Conservation (phyloP, 2,113 vertebrate genomes). For the Menidia beryllina region DNA sequence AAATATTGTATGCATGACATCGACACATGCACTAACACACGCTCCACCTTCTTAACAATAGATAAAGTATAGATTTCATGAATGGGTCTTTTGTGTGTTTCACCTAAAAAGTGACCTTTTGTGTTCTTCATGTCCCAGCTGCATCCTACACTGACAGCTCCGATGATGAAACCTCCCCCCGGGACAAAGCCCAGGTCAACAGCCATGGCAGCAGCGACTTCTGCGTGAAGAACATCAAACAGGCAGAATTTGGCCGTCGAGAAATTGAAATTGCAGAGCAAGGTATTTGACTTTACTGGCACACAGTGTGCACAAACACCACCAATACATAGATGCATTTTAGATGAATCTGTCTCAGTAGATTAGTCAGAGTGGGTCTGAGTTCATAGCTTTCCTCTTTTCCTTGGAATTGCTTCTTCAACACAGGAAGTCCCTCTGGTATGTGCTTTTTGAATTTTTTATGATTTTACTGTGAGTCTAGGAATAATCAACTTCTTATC, state of each 20-base stretch:
- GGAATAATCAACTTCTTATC: not conserved
- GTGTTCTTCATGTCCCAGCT: conserved; percentile 78
- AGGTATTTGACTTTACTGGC: conserved; percentile 77
- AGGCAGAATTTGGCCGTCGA: conserved; percentile 95
- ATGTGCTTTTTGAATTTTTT: not conserved
- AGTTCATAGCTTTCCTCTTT: not conserved
- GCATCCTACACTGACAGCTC: conserved; percentile 99
- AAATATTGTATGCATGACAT: not conserved
- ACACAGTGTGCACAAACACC: not conserved
- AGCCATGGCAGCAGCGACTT: conserved; percentile 96
- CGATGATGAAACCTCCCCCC: conserved; percentile 95
- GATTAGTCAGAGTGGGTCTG: too few relatives aligned
- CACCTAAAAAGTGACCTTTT: conserved; percentile 46
- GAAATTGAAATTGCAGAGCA: conserved; percentile 99
- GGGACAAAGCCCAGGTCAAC: conserved; percentile 97
- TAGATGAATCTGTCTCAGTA: too few relatives aligned
- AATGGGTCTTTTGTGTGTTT: conserved; percentile 25
- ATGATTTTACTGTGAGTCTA: not conserved
- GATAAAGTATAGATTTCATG: conserved; percentile 37
- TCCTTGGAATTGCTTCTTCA: not conserved
- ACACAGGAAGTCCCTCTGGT: not conserved
- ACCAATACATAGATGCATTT: not conserved
- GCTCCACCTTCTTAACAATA: conserved; percentile 4
- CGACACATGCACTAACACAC: not conserved
- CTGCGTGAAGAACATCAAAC: conserved; percentile 99